Percentiles rank a stretch among this genome's conserved stretches.
Evolutionary conservation across 2,113 vertebrate genomes (phyloP).

Genomic region (Cololabis saira): DNA sequence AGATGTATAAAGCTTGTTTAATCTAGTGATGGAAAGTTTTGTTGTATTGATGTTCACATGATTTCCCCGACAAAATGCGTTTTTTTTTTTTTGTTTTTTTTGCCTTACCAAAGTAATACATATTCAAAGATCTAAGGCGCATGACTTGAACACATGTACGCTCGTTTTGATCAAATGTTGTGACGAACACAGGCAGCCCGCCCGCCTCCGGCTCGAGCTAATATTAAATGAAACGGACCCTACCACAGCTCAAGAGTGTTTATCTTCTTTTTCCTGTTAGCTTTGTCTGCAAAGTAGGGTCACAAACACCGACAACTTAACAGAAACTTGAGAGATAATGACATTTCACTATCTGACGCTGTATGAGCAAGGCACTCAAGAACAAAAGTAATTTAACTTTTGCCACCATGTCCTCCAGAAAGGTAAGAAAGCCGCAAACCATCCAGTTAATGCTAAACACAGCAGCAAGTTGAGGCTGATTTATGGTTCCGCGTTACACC

Average conservation of each 20-base stretch:
- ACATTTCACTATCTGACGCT: fast-evolving
- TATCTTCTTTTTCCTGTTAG: background rate
- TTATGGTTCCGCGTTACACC: background rate
- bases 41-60: too few relatives aligned
- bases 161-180: background rate
- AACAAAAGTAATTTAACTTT: background rate
- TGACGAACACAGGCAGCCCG: background rate
- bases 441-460: conserved; percentile 11
- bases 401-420: conserved; percentile 61
- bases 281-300: background rate
- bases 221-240: conserved; percentile 28
- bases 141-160: too few relatives aligned
- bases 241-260: background rate
- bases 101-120: too few relatives aligned
- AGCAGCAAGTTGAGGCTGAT: conserved; percentile 36
- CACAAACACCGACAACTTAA: background rate
- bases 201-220: conserved; percentile 23
- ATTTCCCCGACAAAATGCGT: too few relatives aligned
- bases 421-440: conserved; percentile 62
- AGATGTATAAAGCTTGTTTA: too few relatives aligned
- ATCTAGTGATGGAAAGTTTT: too few relatives aligned
- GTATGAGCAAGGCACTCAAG: background rate
- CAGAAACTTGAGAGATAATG: background rate
- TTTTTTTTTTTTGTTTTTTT: too few relatives aligned
- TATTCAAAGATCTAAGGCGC: too few relatives aligned